Percentiles rank a stretch among this genome's conserved stretches.
These are phyloP conservation scores for Pollimyrus isidori DNA, from an alignment of 2,113 vertebrate species.

Conservation along the genomic window DNA sequence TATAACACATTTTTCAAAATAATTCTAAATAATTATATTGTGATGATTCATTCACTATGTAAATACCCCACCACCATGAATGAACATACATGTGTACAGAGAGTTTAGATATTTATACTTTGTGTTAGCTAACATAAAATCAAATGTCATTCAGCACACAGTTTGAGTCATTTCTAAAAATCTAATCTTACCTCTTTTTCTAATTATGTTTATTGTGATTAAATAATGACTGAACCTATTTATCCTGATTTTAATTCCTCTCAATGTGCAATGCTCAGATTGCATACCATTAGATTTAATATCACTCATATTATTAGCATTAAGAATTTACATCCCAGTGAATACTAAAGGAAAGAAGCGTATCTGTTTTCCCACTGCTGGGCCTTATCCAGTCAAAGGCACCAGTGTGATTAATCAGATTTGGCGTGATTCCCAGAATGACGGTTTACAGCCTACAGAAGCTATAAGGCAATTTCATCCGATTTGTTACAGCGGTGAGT, in stretches of 20 bases:
- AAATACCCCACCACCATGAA: background rate
- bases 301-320: constrained; percentile 8
- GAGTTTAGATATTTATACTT: background rate
- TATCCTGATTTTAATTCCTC: constrained; percentile 9
- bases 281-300: constrained; percentile 17
- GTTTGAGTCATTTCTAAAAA: background rate
- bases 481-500: constrained; percentile 14
- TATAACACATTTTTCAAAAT: background rate
- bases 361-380: background rate
- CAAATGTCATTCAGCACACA: background rate
- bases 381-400: background rate
- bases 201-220: constrained; percentile 11
- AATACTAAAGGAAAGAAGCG: background rate
- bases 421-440: constrained; percentile 15
- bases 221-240: constrained; percentile 8
- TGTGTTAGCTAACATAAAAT: background rate
- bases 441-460: constrained; percentile 13
- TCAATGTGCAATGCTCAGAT: constrained; percentile 5
- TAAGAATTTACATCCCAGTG: constrained; percentile 5
- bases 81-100: background rate
- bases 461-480: constrained; percentile 2
- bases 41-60: background rate
- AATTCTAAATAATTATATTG: background rate
- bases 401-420: constrained; percentile 14
- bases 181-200: background rate